A percentile compares a stretch with the other conserved stretches of the same genome.
These are phyloP conservation scores for Polyodon spathula DNA, from an alignment of 2,113 vertebrate species.

Conservation along the genomic window DNA sequence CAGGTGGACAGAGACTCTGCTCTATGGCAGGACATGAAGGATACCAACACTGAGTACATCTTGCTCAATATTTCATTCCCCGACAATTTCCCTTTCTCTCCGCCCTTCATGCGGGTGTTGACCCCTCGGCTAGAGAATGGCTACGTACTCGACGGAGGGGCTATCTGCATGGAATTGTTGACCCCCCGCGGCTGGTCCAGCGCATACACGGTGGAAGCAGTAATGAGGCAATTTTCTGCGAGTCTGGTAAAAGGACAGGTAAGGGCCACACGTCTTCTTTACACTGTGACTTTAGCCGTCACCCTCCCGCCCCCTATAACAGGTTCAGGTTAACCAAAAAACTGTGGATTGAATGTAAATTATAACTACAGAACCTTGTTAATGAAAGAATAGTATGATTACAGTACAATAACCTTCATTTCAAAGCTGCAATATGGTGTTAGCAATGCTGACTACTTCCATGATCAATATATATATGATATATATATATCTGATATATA, in stretches of 20 bases:
- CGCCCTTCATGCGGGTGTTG: constrained; percentile 95
- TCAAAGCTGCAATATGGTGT: no score
- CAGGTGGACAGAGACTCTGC: constrained; percentile 98
- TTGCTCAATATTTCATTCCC: constrained; percentile 97
- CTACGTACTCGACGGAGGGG: constrained; percentile 95
- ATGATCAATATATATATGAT: no score
- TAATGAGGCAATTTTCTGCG: constrained; percentile 97
- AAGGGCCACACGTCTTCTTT: constrained; percentile 37
- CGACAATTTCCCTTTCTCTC: constrained; percentile 97
- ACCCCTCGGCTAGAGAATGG: constrained; percentile 95
- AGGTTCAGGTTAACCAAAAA: no score
- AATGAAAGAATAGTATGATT: no score
- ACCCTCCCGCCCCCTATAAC: no score
- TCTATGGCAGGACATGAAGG: constrained; percentile 99
- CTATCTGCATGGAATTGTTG: constrained; percentile 98
- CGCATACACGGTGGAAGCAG: constrained; percentile 97
- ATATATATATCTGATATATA: no score
- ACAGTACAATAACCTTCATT: no score
- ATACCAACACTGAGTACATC: constrained; percentile 95
- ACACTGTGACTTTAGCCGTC: neutral
- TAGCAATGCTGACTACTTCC: no score
- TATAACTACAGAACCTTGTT: no score
- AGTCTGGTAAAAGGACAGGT: constrained; percentile 99
- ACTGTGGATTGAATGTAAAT: no score
- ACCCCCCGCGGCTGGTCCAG: constrained; percentile 97